Evolutionary conservation across 2,888 invertebrate genomes (phyloP).

Genomic region (Polylopha cassiicola): DNA sequence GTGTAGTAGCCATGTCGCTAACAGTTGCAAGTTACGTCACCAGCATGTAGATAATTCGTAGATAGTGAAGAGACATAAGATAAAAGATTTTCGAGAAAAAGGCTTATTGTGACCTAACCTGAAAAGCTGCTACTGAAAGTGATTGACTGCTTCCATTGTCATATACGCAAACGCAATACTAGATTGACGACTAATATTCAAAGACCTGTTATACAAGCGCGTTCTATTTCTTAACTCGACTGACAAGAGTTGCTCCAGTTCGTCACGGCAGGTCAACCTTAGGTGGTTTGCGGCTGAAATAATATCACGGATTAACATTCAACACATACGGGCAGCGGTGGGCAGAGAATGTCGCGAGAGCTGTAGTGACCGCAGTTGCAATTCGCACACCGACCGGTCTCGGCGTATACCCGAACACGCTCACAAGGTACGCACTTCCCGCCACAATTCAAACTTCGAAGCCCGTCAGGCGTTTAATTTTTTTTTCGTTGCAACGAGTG

Average conservation of each 20-base stretch:
- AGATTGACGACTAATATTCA: slow-evolving; percentile 8
- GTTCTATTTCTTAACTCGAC: slow-evolving; percentile 8
- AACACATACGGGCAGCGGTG: slow-evolving; percentile 58
- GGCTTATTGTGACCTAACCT: slow-evolving; percentile 11
- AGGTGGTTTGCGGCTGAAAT: slow-evolving; percentile 41
- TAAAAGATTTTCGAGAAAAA: no score
- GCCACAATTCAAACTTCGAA: slow-evolving; percentile 62
- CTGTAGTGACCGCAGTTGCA: slow-evolving; percentile 63
- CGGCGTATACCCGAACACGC: slow-evolving; percentile 61
- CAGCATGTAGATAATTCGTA: no score
- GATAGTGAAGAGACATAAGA: no score
- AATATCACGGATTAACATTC: slow-evolving; percentile 62
- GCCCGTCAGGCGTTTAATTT: slow-evolving; percentile 43
- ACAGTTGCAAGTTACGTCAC: no score
- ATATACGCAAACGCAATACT: slow-evolving; percentile 9
- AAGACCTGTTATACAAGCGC: slow-evolving; percentile 9
- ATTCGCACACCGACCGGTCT: slow-evolving; percentile 63
- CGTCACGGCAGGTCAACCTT: slow-evolving; percentile 34
- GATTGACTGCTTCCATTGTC: slow-evolving; percentile 12
- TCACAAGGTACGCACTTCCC: slow-evolving; percentile 67
- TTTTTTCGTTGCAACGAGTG: slow-evolving; percentile 56
- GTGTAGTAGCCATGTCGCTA: no score
- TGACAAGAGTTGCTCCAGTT: slow-evolving; percentile 20
- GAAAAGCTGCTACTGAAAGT: slow-evolving; percentile 2
- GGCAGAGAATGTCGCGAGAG: slow-evolving; percentile 54